Conservation (phyloP, 2,888 invertebrate genomes). For the Busseola fusca region DNA sequence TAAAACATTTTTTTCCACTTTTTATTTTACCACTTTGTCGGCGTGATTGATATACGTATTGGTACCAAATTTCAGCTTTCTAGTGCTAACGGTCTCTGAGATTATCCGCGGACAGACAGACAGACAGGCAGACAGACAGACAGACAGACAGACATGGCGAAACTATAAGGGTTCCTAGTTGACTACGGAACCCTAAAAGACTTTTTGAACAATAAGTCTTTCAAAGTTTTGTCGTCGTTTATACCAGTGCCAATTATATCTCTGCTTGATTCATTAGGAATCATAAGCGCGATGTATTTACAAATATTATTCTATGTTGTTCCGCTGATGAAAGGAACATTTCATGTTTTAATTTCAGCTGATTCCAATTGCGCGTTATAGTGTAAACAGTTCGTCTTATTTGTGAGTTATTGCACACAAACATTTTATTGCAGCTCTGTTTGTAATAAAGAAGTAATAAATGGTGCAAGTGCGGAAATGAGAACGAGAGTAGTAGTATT, state of each 20-base stretch:
- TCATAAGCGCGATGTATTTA: conserved; percentile 33
- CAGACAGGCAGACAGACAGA: too few relatives aligned
- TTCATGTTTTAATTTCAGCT: conserved; percentile 20
- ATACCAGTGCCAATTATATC: conserved; percentile 14
- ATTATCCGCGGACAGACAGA: too few relatives aligned
- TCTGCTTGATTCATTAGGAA: conserved; percentile 14
- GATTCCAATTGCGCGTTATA: conserved; percentile 29
- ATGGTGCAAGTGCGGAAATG: conserved; percentile 5
- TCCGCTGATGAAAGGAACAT: conserved; percentile 45
- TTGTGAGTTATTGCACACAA: conserved; percentile 24
- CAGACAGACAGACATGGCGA: too few relatives aligned
- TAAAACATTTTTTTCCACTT: too few relatives aligned
- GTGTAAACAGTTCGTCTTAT: conserved; percentile 25
- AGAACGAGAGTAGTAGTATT: too few relatives aligned
- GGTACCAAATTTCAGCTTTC: too few relatives aligned
- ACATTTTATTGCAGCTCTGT: conserved; percentile 15
- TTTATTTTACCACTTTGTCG: too few relatives aligned
- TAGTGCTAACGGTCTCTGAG: too few relatives aligned
- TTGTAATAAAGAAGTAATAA: not conserved
- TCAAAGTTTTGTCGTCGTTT: not conserved
- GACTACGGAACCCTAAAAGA: too few relatives aligned
- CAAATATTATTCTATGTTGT: conserved; percentile 42
- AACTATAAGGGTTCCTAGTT: too few relatives aligned
- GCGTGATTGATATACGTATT: too few relatives aligned
- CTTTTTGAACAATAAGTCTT: too few relatives aligned